phyloP scores from a whole-genome alignment of 2,113 vertebrate species.

The Ictalurus punctatus region DNA sequence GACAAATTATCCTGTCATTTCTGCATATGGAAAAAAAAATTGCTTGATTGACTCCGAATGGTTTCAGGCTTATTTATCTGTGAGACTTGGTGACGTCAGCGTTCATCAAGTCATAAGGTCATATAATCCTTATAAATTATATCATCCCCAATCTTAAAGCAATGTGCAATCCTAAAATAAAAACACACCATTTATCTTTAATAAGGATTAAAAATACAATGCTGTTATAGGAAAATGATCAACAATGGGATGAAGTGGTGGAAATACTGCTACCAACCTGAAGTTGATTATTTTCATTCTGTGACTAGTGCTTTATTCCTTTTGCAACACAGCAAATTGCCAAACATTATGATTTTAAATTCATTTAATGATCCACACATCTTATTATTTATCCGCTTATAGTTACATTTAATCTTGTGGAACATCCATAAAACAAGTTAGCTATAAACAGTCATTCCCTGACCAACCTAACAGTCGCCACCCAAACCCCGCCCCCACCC shows the following conservation, averaged over 20 bases:
- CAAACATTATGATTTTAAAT: background rate
- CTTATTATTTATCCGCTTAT: background rate
- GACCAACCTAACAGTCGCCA: background rate
- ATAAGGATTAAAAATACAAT: background rate
- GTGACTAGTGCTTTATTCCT: background rate
- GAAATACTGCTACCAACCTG: background rate
- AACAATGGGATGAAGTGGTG: background rate
- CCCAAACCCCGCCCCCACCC: no score
- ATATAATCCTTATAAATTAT: background rate
- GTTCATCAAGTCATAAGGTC: background rate
- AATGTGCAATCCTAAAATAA: background rate
- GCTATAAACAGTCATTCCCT: background rate
- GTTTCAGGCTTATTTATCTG: conserved; percentile 36
- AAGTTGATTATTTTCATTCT: background rate
- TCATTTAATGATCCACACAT: background rate
- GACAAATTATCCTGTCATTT: conserved; percentile 40
- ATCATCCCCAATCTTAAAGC: background rate
- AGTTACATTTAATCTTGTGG: background rate
- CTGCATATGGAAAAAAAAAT: conserved; percentile 44
- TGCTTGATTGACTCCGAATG: background rate
- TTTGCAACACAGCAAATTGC: background rate
- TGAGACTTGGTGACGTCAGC: background rate
- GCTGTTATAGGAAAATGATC: background rate
- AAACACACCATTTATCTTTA: background rate
- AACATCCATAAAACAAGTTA: background rate